Conservation (phyloP, 1,140 invertebrate genomes). For the Agrypnia vestita region DNA sequence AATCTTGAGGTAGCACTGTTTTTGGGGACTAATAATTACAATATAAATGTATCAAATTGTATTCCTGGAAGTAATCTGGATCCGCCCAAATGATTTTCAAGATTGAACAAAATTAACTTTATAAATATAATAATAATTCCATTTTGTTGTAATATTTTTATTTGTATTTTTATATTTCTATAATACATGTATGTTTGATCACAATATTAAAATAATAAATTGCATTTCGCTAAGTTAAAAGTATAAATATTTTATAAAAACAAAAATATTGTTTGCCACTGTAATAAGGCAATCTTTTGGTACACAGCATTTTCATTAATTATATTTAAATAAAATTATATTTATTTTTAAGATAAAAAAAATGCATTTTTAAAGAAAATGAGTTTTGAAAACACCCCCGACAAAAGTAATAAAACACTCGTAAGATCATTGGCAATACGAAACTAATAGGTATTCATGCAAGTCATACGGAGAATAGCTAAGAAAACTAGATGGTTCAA, state of each 20-base stretch:
- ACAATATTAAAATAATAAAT: slow-evolving; percentile 37
- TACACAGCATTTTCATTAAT: slow-evolving; percentile 42
- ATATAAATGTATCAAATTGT: no score
- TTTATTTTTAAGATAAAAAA: slow-evolving; percentile 14
- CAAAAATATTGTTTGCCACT: slow-evolving; percentile 39
- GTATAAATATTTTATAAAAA: slow-evolving; percentile 40
- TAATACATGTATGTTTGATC: slow-evolving; percentile 34
- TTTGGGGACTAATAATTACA: no score
- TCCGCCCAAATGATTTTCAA: no score
- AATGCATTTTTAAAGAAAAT: slow-evolving; percentile 30
- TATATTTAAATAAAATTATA: slow-evolving; percentile 24
- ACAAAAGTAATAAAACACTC: not conserved
- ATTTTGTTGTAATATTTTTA: slow-evolving; percentile 39
- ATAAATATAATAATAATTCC: not conserved
- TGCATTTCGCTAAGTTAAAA: not conserved
- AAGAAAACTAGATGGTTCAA: not conserved
- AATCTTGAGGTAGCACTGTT: no score
- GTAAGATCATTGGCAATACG: slow-evolving; percentile 17
- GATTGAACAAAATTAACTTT: no score
- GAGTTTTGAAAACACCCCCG: slow-evolving; percentile 14
- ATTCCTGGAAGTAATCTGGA: no score
- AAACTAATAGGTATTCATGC: not conserved
- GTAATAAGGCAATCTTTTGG: slow-evolving; percentile 39
- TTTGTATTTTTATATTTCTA: slow-evolving; percentile 44
- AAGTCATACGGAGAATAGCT: not conserved